A percentile compares a stretch with the other conserved stretches of the same genome.
Conservation (phyloP, 2,797 vertebrate species). For the Lepidocolaptes lacrymiger region DNA sequence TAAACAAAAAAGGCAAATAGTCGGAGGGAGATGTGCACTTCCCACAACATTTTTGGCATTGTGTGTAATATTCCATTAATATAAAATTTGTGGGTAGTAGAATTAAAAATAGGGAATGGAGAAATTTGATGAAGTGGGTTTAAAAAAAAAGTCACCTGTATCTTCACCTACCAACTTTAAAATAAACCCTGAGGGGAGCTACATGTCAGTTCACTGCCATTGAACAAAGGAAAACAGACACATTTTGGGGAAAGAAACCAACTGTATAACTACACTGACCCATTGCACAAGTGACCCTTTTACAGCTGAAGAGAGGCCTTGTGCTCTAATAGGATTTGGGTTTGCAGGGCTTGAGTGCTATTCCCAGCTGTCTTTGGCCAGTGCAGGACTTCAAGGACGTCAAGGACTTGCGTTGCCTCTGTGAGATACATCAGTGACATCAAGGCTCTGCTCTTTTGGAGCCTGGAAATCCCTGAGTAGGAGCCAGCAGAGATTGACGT, state of each 20-base stretch:
- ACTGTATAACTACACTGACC: neutral
- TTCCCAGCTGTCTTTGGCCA: neutral
- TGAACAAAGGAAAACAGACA: neutral
- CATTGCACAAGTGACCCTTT: neutral
- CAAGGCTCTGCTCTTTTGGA: neutral
- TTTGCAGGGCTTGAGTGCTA: neutral
- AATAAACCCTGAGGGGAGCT: neutral
- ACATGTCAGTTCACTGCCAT: neutral
- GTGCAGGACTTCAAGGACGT: neutral
- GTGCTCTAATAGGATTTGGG: neutral
- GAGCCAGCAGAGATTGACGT: constrained; percentile 14
- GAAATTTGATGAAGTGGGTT: neutral
- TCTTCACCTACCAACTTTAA: neutral
- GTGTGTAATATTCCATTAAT: neutral
- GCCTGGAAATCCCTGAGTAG: neutral
- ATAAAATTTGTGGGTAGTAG: neutral
- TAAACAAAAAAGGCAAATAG: neutral
- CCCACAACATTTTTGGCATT: neutral
- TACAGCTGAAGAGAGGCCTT: neutral
- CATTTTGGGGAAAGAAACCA: neutral
- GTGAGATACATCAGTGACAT: constrained; percentile 7
- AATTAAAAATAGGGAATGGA: neutral
- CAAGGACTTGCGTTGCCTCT: neutral
- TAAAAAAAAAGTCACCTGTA: neutral
- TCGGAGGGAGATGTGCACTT: neutral